Conservation (phyloP, 2,888 invertebrate genomes). For the Zonitis immaculata region DNA sequence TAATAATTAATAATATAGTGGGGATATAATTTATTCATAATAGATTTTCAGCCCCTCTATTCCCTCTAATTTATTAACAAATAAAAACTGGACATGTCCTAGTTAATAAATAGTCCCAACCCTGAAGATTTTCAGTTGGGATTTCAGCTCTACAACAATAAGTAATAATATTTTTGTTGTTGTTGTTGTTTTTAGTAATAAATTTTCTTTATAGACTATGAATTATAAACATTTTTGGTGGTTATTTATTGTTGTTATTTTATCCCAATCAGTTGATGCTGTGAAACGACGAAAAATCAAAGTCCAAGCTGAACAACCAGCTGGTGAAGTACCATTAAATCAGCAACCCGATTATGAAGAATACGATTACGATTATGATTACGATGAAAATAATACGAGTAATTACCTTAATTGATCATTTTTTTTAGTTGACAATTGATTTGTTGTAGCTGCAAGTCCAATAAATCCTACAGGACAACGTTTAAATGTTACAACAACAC, state of each 20-base stretch:
- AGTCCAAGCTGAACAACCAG: constrained; percentile 20
- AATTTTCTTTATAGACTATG: constrained; percentile 23
- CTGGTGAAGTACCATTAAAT: constrained; percentile 28
- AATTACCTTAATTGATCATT: constrained; percentile 11
- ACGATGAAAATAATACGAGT: constrained; percentile 34
- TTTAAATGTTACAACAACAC: constrained; percentile 28
- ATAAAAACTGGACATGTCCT: constrained; percentile 24
- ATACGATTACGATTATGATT: constrained; percentile 39
- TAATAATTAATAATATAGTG: constrained; percentile 5
- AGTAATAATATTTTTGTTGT: constrained; percentile 12
- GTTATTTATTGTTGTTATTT: constrained; percentile 30
- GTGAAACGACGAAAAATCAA: constrained; percentile 25
- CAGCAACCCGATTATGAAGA: constrained; percentile 42
- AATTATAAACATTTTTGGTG: constrained; percentile 24
- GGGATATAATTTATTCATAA: constrained; percentile 24
- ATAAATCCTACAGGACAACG: constrained; percentile 27
- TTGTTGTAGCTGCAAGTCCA: constrained; percentile 11
- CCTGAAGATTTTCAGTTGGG: constrained; percentile 33
- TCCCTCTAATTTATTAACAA: constrained; percentile 13
- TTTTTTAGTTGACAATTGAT: background rate
- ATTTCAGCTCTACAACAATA: constrained; percentile 20
- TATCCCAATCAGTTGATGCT: constrained; percentile 30
- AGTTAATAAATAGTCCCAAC: constrained; percentile 28
- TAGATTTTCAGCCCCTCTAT: constrained; percentile 22
- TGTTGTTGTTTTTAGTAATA: background rate